Base-by-base conservation (phyloP, 2,888 invertebrate species). In the Mimumesa dahlbomi region DNA sequence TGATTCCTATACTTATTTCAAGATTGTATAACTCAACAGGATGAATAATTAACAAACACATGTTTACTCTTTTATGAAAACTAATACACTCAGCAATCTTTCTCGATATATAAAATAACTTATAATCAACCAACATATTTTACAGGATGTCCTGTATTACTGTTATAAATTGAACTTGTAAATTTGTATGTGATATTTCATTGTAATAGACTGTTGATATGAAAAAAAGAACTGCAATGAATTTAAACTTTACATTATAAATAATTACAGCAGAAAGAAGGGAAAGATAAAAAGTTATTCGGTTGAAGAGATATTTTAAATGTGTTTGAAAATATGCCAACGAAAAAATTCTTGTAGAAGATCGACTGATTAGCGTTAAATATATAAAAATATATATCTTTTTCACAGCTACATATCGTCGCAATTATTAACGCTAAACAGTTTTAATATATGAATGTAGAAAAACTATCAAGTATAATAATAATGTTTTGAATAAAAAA, bases 401-500 rank as follows among this genome's bases (percentile, higher is more conserved):
- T n/a, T n/a, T 22, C 45, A 1, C 2, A 11, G 2, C 11, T 21
- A 45, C 11, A 22, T 7, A 21, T 13, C 3, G 11, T 21, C 11
- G 11, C 7, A 21, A 1, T 45, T 45, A 7, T 19, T n/a, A 5
- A 5, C 45, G 22, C 5, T 40, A 40, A 14, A 40, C 3, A 34
- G 9, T 34, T 9, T 34, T n/a, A n/a, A 4, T 1, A 34, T n/a
- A 34, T 4, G n/a, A 2, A 4, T 34, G n/a, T n/a, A n/a, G n/a
- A n/a, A n/a, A n/a, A n/a, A n/a, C n/a, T n/a, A n/a, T n/a, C n/a
- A n/a, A n/a, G n/a, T n/a, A 19, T 40, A 40, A 22, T 13, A 49
- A 43, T 38, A 48, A 45, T 19, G 25, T 48, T 42, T n/a, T n/a
- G 46, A 36, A 6, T 38, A 52, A 25, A 25, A 40, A 70, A 56